These are phyloP conservation scores for Steinernema hermaphroditum DNA, from an alignment of 2,888 invertebrate species.

Conservation along the genomic window DNA sequence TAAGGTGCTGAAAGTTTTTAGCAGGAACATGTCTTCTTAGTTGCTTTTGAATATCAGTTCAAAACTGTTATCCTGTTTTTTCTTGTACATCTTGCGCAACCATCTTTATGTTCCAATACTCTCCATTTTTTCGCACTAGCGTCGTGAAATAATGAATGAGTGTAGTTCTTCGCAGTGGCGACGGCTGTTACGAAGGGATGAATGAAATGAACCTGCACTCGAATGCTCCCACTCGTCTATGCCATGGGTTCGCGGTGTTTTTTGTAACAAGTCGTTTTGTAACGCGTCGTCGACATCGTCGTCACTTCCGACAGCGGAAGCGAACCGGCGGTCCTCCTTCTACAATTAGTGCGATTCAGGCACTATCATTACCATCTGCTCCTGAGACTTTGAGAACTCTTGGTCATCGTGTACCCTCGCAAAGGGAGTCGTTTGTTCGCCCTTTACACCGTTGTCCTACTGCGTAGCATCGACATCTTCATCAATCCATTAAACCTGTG, in stretches of 20 bases:
- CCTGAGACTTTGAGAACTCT: background rate
- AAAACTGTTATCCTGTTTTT: too few species aligned
- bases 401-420: too few species aligned
- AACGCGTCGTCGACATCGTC: constrained; percentile 4
- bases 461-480: background rate
- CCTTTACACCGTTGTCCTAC: too few species aligned
- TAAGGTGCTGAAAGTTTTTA: too few species aligned
- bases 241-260: background rate
- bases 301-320: constrained; percentile 22
- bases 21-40: too few species aligned
- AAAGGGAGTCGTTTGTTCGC: too few species aligned
- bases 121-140: background rate
- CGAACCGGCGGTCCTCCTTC: background rate
- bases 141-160: background rate
- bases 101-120: background rate
- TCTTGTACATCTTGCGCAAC: too few species aligned
- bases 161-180: background rate
- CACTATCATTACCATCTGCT: background rate
- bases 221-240: background rate
- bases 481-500: background rate
- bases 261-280: too few species aligned
- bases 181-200: constrained; percentile 1
- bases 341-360: constrained; percentile 1
- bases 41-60: too few species aligned
- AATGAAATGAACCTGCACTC: constrained; percentile 24